Evolutionary conservation across 2,113 vertebrate genomes (phyloP).

Genomic region (Channa argus): DNA sequence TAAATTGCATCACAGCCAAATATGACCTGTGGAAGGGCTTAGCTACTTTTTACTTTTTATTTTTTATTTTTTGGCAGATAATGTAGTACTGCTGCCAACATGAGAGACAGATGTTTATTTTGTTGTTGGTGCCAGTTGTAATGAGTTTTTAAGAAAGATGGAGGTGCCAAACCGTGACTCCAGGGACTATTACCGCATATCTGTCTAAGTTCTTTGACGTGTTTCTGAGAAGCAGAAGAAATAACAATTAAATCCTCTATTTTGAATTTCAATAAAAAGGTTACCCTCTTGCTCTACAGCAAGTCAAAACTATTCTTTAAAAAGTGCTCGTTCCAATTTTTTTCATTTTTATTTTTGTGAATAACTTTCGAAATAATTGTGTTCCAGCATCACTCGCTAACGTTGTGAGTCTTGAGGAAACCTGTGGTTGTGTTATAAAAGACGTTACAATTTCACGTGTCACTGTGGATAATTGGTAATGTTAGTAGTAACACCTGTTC

Average conservation of each 20-base stretch:
- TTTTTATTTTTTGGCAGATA: slow-evolving; percentile 31
- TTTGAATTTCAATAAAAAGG: too few species aligned
- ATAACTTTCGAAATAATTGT: not conserved
- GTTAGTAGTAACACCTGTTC: not conserved
- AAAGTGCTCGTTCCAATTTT: too few species aligned
- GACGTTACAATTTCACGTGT: too few species aligned
- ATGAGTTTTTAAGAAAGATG: slow-evolving; percentile 41
- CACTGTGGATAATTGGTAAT: too few species aligned
- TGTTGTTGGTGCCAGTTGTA: slow-evolving; percentile 45
- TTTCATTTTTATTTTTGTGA: not conserved
- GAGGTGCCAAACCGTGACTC: slow-evolving; percentile 27
- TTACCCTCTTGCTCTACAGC: too few species aligned
- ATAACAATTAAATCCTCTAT: not conserved
- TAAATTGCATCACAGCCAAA: slow-evolving; percentile 40
- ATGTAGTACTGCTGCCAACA: slow-evolving; percentile 43
- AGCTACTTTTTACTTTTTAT: slow-evolving; percentile 17
- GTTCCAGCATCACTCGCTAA: not conserved
- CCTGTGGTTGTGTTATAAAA: too few species aligned
- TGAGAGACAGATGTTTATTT: slow-evolving; percentile 61
- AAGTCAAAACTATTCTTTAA: too few species aligned
- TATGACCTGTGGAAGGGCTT: slow-evolving; percentile 54
- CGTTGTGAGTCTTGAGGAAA: too few species aligned
- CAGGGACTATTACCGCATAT: slow-evolving; percentile 21
- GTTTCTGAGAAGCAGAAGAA: slow-evolving; percentile 3
- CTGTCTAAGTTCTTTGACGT: not conserved